Conservation (phyloP, 2,888 invertebrate species). For the Cynaeus angustus region DNA sequence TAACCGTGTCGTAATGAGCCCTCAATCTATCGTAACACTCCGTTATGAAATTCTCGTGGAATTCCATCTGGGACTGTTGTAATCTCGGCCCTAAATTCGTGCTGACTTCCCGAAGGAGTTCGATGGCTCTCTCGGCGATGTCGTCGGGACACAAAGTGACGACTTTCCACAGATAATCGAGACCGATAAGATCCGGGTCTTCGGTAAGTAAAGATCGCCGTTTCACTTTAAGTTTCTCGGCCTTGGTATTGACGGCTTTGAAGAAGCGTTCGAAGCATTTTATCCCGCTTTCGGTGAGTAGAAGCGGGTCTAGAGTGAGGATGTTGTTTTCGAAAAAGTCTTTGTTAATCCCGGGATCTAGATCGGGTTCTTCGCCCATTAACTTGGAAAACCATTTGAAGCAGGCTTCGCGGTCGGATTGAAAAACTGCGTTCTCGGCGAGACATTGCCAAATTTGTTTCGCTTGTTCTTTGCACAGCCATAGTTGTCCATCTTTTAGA, state of each 20-base stretch:
- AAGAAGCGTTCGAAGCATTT: constrained; percentile 93
- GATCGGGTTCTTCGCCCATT: constrained; percentile 97
- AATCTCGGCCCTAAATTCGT: constrained; percentile 93
- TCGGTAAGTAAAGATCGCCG: constrained; percentile 91
- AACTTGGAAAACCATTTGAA: constrained; percentile 98
- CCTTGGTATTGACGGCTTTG: constrained; percentile 95
- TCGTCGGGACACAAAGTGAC: constrained; percentile 94
- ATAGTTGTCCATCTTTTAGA: constrained; percentile 95
- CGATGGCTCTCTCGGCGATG: constrained; percentile 93
- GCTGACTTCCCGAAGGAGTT: constrained; percentile 92
- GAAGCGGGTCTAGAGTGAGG: constrained; percentile 90
- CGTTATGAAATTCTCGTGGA: constrained; percentile 93
- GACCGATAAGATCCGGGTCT: constrained; percentile 95
- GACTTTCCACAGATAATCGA: constrained; percentile 92
- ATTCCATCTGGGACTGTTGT: constrained; percentile 83
- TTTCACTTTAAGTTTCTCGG: constrained; percentile 92
- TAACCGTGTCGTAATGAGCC: constrained; percentile 89
- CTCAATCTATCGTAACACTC: constrained; percentile 93
- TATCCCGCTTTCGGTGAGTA: constrained; percentile 95
- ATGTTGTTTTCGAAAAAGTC: constrained; percentile 98
- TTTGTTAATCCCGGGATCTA: constrained; percentile 95
- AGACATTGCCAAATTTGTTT: constrained; percentile 98
- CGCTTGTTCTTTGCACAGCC: constrained; percentile 97
- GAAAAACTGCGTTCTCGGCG: constrained; percentile 94
- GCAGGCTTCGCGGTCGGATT: constrained; percentile 95